phyloP scores from a whole-genome alignment of 2,797 vertebrate genomes.

The Amblyraja radiata region DNA sequence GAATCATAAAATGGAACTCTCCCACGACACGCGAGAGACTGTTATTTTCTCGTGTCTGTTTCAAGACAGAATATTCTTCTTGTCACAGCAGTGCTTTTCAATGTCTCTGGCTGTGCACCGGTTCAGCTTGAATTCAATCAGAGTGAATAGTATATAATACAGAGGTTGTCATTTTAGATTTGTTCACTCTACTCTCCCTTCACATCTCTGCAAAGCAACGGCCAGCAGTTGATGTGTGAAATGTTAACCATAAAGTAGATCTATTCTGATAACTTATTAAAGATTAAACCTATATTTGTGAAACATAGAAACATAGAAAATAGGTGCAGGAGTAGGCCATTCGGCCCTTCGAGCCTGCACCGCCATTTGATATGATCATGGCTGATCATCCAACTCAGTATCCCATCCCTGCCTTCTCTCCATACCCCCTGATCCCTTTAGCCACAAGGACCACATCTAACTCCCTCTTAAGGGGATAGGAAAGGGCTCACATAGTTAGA shows the following conservation, averaged over 20 bases:
- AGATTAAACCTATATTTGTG: slow-evolving; percentile 20
- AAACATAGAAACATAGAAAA: no score
- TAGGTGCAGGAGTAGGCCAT: no score
- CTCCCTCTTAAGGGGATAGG: not conserved
- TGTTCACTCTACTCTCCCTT: not conserved
- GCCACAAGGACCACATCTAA: no score
- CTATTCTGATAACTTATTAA: not conserved
- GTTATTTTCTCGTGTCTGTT: not conserved
- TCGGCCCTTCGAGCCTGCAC: no score
- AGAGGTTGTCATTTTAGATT: slow-evolving; percentile 27
- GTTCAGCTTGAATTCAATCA: slow-evolving; percentile 24
- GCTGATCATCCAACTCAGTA: no score
- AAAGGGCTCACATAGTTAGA: not conserved
- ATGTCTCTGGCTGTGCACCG: not conserved
- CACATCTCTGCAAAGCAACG: not conserved
- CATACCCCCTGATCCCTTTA: no score
- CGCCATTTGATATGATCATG: no score
- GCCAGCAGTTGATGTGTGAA: not conserved
- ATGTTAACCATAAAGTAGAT: slow-evolving; percentile 11
- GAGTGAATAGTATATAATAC: slow-evolving; percentile 23
- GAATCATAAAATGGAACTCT: slow-evolving; percentile 33
- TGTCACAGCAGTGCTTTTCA: slow-evolving; percentile 22
- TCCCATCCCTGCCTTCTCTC: no score
- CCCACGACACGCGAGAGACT: not conserved
- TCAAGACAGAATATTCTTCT: slow-evolving; percentile 10